Conservation (phyloP, 2,797 vertebrate genomes). For the Coranthus polyacanthus region DNA sequence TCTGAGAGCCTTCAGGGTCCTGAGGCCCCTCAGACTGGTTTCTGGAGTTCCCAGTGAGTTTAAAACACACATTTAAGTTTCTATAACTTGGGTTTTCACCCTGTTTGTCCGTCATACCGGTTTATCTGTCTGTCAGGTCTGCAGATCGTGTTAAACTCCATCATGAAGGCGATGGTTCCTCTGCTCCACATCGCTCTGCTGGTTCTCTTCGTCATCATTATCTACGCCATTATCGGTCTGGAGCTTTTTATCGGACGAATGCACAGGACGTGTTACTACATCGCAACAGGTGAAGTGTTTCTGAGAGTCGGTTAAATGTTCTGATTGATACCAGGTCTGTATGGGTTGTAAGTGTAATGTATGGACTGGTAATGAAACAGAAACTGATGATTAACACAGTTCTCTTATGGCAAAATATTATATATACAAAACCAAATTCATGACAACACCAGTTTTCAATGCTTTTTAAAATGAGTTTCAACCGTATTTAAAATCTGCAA, state of each 20-base stretch:
- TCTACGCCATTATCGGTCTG: slow-evolving; percentile 95
- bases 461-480: too few species aligned
- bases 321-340: neutral
- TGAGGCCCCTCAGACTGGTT: slow-evolving; percentile 95
- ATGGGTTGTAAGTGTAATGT: neutral
- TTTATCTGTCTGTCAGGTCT: slow-evolving; percentile 82
- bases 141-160: slow-evolving; percentile 96
- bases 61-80: too few species aligned
- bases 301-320: neutral
- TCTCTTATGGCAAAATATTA: too few species aligned
- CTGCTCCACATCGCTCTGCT: slow-evolving; percentile 94
- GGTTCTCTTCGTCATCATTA: slow-evolving; percentile 96
- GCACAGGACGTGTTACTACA: slow-evolving; percentile 94
- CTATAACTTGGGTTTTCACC: neutral
- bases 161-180: slow-evolving; percentile 96
- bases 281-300: slow-evolving; percentile 76
- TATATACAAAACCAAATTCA: too few species aligned
- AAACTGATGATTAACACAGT: too few species aligned
- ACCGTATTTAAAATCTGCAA: too few species aligned
- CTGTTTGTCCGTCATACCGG: neutral
- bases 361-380: too few species aligned
- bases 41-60: slow-evolving; percentile 98
- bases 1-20: slow-evolving; percentile 95
- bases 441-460: too few species aligned
- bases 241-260: slow-evolving; percentile 96